phyloP scores from a whole-genome alignment of 2,113 vertebrate genomes.

The Apus apus region DNA sequence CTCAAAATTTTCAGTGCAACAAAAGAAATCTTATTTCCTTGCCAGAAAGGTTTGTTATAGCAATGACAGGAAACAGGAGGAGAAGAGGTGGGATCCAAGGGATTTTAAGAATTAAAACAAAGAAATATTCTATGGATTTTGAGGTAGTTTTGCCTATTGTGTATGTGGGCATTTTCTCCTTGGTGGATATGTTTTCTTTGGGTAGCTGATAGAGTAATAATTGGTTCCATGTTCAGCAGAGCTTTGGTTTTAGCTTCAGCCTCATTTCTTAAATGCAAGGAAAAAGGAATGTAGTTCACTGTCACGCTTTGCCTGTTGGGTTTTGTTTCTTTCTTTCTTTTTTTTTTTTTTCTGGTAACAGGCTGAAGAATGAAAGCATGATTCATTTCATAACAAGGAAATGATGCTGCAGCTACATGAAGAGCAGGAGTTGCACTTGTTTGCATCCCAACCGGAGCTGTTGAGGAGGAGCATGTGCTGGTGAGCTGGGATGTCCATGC shows the following conservation, averaged over 20 bases:
- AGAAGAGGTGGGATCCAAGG: neutral
- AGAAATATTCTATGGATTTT: neutral
- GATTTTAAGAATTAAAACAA: neutral
- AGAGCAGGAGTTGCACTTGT: neutral
- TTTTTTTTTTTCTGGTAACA: neutral
- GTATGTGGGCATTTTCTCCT: neutral
- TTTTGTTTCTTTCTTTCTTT: neutral
- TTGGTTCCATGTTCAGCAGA: neutral
- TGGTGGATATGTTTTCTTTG: neutral
- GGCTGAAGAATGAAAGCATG: neutral
- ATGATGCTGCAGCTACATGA: neutral
- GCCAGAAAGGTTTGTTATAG: neutral
- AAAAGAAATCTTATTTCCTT: neutral
- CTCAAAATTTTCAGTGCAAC: neutral
- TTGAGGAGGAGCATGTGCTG: fast-evolving
- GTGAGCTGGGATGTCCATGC: neutral
- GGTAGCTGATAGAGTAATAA: neutral
- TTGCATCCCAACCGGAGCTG: neutral
- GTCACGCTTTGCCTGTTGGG: neutral
- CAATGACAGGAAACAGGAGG: neutral
- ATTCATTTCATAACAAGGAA: slow-evolving; percentile 39
- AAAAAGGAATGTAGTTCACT: neutral
- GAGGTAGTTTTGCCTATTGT: neutral
- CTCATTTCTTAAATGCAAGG: neutral
- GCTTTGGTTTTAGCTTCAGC: neutral